Evolutionary conservation across 1,140 invertebrate genomes (phyloP).

Genomic region (Trichomalopsis sarcophagae): DNA sequence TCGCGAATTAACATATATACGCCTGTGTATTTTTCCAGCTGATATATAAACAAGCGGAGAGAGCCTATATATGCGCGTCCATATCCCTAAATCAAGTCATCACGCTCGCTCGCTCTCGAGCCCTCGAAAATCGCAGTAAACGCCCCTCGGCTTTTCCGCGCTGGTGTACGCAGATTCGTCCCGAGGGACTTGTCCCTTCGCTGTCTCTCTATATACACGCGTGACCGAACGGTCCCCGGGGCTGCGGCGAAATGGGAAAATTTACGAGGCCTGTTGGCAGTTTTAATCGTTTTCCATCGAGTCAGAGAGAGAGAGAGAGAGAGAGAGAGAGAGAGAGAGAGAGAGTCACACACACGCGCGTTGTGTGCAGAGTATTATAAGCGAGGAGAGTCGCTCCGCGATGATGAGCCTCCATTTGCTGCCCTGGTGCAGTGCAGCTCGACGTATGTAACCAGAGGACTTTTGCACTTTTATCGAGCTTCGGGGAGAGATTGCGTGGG

Average conservation of each 20-base stretch:
- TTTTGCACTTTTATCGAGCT: slow-evolving; percentile 7
- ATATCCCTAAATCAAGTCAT: slow-evolving; percentile 36
- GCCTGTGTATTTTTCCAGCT: no score
- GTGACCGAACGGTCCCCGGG: slow-evolving; percentile 63
- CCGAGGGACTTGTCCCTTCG: slow-evolving; percentile 57
- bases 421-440: neutral
- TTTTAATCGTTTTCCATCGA: slow-evolving; percentile 37
- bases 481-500: neutral
- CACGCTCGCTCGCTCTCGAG: slow-evolving; percentile 18
- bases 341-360: neutral
- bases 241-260: slow-evolving; percentile 67
- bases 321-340: no score
- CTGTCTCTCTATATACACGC: neutral
- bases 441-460: neutral
- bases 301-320: neutral
- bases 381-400: neutral
- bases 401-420: neutral
- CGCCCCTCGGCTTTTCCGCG: slow-evolving; percentile 53
- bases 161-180: slow-evolving; percentile 59
- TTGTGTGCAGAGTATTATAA: neutral
- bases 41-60: neutral
- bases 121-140: slow-evolving; percentile 62
- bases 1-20: neutral
- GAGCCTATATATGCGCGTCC: neutral
- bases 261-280: slow-evolving; percentile 50